Conservation (phyloP, 1,140 invertebrate genomes). For the Cephus cinctus region DNA sequence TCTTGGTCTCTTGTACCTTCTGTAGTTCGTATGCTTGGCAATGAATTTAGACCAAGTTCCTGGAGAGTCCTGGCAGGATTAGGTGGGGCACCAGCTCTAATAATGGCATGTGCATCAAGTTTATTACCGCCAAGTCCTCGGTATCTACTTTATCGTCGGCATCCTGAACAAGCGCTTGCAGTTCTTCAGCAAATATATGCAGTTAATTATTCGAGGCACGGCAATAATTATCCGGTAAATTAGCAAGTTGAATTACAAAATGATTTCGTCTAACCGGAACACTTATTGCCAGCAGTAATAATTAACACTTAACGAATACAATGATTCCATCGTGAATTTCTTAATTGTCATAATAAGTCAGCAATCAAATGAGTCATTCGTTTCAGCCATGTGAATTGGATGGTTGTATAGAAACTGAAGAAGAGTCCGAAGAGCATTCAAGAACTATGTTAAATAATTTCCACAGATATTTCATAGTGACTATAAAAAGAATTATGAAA, state of each 20-base stretch:
- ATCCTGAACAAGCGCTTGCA: slow-evolving; percentile 21
- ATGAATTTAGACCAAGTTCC: slow-evolving; percentile 34
- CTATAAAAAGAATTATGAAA: slow-evolving; percentile 14
- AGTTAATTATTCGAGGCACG: slow-evolving; percentile 36
- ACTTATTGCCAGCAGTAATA: no score
- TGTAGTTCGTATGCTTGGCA: slow-evolving; percentile 20
- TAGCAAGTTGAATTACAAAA: no score
- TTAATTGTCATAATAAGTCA: no score
- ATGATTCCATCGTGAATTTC: no score
- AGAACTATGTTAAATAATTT: slow-evolving; percentile 8
- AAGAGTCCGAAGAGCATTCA: slow-evolving; percentile 6
- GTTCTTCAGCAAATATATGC: slow-evolving; percentile 36
- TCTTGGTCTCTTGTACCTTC: slow-evolving; percentile 35
- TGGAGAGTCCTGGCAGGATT: slow-evolving; percentile 33
- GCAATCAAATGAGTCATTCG: no score
- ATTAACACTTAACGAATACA: no score
- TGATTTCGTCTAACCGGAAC: no score
- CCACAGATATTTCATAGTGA: slow-evolving; percentile 20
- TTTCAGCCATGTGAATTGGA: slow-evolving; percentile 21
- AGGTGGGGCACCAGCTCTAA: slow-evolving; percentile 24
- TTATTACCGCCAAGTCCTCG: slow-evolving; percentile 32
- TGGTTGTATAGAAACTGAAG: slow-evolving; percentile 18
- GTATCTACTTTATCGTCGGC: slow-evolving; percentile 27
- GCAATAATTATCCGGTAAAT: slow-evolving; percentile 30
- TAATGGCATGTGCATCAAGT: slow-evolving; percentile 31